Conservation (phyloP, 2,113 vertebrate species). For the Sylvicapra grimmia region DNA sequence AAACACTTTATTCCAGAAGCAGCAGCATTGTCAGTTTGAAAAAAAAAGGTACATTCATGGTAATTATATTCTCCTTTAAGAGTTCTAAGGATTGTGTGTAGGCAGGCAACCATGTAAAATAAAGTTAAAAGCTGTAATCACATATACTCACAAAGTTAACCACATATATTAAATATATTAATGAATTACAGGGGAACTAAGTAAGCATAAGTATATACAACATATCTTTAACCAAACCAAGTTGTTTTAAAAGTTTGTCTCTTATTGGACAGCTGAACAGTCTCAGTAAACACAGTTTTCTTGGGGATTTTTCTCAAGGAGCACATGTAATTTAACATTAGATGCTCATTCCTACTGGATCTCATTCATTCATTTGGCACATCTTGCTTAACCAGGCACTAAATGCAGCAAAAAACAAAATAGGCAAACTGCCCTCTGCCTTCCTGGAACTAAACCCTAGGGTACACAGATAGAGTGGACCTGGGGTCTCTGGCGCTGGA, state of each 20-base stretch:
- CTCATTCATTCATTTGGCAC: not conserved
- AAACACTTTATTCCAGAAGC: not conserved
- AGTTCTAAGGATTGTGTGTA: not conserved
- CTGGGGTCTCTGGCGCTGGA: not conserved
- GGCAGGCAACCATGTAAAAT: not conserved
- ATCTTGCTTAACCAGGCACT: not conserved
- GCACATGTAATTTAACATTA: not conserved
- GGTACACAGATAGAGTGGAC: not conserved
- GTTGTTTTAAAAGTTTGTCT: not conserved
- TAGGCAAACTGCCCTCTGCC: not conserved
- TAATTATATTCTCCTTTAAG: not conserved
- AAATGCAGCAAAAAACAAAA: not conserved
- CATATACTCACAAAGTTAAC: not conserved
- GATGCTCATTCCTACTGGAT: not conserved
- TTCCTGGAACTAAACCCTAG: not conserved
- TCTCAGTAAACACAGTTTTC: not conserved
- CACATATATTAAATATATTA: not conserved
- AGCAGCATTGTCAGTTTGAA: not conserved
- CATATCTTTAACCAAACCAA: not conserved
- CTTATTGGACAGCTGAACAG: not conserved
- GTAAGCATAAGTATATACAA: not conserved
- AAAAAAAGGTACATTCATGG: not conserved
- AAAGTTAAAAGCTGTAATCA: constrained; percentile 23
- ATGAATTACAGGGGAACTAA: not conserved
- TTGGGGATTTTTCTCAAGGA: not conserved